These are phyloP conservation scores for Ammodytes dubius DNA, from an alignment of 2,113 vertebrate species.

Conservation along the genomic window DNA sequence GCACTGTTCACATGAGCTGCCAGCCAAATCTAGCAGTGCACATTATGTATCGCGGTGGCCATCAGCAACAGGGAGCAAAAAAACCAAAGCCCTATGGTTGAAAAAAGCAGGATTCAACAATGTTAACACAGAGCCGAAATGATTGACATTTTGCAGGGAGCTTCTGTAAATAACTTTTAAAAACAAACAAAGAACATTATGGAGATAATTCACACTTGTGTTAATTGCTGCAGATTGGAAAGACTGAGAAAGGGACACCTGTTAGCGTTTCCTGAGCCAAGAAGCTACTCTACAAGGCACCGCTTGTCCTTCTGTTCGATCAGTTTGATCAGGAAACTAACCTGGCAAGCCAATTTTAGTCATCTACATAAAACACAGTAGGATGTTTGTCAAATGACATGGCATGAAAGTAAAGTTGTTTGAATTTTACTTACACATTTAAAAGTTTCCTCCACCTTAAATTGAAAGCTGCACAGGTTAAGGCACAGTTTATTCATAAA, in stretches of 20 bases:
- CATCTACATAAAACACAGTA: not conserved
- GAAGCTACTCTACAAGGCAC: constrained; percentile 51
- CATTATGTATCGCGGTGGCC: constrained; percentile 13
- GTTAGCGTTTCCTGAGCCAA: constrained; percentile 68
- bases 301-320: constrained; percentile 62
- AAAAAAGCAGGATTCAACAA: constrained; percentile 19
- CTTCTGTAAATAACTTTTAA: not conserved
- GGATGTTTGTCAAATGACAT: not conserved
- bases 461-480: constrained; percentile 10
- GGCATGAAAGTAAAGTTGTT: not conserved
- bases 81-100: constrained; percentile 14
- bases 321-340: constrained; percentile 34
- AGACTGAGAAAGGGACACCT: constrained; percentile 66
- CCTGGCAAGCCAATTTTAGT: constrained; percentile 14
- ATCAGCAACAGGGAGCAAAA: constrained; percentile 11
- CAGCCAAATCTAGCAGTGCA: constrained; percentile 62
- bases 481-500: not conserved
- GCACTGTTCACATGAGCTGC: constrained; percentile 64
- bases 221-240: constrained; percentile 42
- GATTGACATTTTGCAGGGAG: not conserved
- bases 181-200: not conserved
- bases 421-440: not conserved
- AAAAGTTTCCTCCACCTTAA: constrained; percentile 9
- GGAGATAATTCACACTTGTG: constrained; percentile 5
- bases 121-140: not conserved